Evolutionary conservation across 2,113 vertebrate genomes (phyloP), one percentile per base, ranked within the genome.

Genomic region (Hystrix brachyura): DNA sequence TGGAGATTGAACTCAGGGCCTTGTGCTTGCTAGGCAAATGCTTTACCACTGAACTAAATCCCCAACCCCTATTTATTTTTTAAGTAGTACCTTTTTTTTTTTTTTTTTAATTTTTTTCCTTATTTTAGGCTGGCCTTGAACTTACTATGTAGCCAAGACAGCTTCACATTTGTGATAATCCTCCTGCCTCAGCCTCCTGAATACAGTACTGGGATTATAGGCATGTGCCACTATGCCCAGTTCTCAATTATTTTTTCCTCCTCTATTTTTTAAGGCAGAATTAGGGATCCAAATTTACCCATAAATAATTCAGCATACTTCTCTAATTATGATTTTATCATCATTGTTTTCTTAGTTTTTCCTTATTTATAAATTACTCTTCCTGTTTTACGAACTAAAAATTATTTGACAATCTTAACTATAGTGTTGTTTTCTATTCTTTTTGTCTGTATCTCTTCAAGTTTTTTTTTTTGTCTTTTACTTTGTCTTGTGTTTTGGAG

Each of bases 311-410:
- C 25, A 84, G 1, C 5, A 21, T 84, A 53, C 43, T 43, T 67
- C 60, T 93, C 25, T 67, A 82, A 78, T 38, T 82, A 7, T 84
- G 51, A 23, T 93, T 82, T 32, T 88, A 72, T 72, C 23, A 46
- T 72, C 32, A 60, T 74, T 95, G 55, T 57, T 57, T 27, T 25
- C 2, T 38, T 53, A 55, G 46, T 74, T 62, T 92, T 92, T 53
- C 25, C n/a, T 89, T 78, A 67, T 67, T 84, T 43, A 84, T 80
- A 84, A 64, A 13, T 94, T 82, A 64, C 23, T 91, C 79, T 83
- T 65, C 43, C 38, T 91, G 17, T 69, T 81, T 55, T 64, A 1
- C 64, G 53, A 60, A 87, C 76, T 34, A 74, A 90, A 93, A 57
- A 69, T 69, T 69, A 32, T 69, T 69, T 69, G 5, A 34, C 34